Evolutionary conservation across 2,113 vertebrate species (phyloP).

Genomic region (Edolisoma coerulescens): DNA sequence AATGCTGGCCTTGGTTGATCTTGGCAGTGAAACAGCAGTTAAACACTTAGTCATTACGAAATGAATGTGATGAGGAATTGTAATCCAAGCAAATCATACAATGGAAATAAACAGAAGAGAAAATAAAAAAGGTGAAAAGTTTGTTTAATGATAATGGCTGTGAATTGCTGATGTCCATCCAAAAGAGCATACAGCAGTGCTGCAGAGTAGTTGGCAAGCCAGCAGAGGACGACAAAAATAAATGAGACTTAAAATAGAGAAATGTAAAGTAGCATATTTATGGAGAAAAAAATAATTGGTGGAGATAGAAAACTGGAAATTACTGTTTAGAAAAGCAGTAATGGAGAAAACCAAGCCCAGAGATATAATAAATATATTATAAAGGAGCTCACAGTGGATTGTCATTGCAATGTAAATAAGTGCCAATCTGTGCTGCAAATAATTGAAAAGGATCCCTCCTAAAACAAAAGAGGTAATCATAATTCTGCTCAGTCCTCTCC

Average conservation of each 20-base stretch:
- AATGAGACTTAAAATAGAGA: conserved; percentile 28
- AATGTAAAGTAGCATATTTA: background rate
- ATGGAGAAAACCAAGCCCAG: background rate
- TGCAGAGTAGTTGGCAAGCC: background rate
- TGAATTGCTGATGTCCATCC: background rate
- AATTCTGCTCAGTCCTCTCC: background rate
- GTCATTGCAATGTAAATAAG: background rate
- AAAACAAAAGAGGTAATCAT: background rate
- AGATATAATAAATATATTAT: conserved; percentile 2
- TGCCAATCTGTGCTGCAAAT: background rate
- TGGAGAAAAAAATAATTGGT: background rate
- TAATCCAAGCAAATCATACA: background rate
- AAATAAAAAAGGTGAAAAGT: background rate
- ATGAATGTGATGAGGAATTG: background rate
- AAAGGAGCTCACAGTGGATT: background rate
- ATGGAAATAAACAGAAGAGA: background rate
- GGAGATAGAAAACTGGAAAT: background rate
- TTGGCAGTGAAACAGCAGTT: background rate
- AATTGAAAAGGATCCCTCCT: background rate
- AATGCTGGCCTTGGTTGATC: background rate
- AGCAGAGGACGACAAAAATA: conserved; percentile 19
- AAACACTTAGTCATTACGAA: background rate
- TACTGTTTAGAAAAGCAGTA: conserved; percentile 11
- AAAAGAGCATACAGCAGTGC: background rate
- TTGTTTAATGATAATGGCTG: background rate